Evolutionary conservation across 1,140 invertebrate genomes (phyloP).

Genomic region (Bombus balteatus): DNA sequence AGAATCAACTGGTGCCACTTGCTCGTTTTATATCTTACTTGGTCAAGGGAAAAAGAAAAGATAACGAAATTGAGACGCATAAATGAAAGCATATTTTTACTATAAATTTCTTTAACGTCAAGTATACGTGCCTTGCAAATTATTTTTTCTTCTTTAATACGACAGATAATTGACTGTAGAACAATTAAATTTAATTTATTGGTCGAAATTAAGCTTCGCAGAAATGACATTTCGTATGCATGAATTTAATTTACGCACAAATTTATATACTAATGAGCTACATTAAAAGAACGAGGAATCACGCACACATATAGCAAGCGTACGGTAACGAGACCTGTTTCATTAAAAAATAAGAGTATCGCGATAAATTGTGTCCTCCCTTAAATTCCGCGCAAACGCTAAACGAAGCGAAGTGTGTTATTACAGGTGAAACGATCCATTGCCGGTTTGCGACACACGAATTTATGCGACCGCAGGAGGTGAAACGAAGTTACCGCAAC

Average conservation of each 20-base stretch:
- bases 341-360: neutral
- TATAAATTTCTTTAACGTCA: neutral
- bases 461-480: constrained; percentile 46
- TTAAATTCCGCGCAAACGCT: constrained; percentile 15
- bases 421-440: constrained; percentile 40
- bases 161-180: neutral
- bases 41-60: no score
- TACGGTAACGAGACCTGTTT: neutral
- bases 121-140: no score
- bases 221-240: neutral
- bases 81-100: neutral
- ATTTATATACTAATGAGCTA: neutral
- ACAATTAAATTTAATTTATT: neutral
- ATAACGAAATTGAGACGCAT: no score
- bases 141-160: no score
- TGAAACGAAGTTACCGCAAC: constrained; percentile 50
- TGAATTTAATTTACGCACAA: neutral
- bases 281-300: neutral
- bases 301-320: neutral
- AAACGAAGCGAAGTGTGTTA: constrained; percentile 19
- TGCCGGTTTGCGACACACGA: constrained; percentile 37
- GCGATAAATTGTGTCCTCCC: constrained; percentile 19
- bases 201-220: neutral
- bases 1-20: neutral
- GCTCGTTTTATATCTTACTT: neutral